These are phyloP conservation scores for Emydoidea blandingii DNA, from an alignment of 2,797 vertebrate species.

Conservation along the genomic window DNA sequence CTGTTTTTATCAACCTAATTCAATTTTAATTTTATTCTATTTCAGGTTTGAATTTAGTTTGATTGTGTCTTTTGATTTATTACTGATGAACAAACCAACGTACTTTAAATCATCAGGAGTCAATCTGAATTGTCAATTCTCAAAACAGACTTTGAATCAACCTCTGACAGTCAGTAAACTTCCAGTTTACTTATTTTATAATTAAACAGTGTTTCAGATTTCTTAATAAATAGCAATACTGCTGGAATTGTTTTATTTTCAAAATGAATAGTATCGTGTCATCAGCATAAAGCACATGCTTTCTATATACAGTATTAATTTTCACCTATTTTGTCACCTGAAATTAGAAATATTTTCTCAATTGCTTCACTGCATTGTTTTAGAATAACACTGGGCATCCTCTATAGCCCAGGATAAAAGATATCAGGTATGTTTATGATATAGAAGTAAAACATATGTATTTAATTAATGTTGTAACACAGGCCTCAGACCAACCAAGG, in stretches of 20 bases:
- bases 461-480: neutral
- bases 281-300: neutral
- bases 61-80: neutral
- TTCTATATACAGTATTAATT: neutral
- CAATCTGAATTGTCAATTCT: neutral
- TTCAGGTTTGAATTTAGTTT: neutral
- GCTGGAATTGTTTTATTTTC: neutral
- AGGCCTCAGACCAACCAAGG: neutral
- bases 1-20: neutral
- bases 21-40: neutral
- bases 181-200: neutral
- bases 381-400: neutral
- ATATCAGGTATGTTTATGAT: neutral
- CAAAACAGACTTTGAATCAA: neutral
- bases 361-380: neutral
- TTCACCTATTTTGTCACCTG: neutral
- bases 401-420: neutral
- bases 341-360: neutral
- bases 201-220: neutral
- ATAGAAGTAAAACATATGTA: neutral
- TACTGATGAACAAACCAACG: neutral
- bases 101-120: neutral
- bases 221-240: neutral
- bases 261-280: neutral
- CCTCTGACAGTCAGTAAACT: neutral